Conservation (phyloP, 2,113 vertebrate genomes). For the Oostethus manadensis region DNA sequence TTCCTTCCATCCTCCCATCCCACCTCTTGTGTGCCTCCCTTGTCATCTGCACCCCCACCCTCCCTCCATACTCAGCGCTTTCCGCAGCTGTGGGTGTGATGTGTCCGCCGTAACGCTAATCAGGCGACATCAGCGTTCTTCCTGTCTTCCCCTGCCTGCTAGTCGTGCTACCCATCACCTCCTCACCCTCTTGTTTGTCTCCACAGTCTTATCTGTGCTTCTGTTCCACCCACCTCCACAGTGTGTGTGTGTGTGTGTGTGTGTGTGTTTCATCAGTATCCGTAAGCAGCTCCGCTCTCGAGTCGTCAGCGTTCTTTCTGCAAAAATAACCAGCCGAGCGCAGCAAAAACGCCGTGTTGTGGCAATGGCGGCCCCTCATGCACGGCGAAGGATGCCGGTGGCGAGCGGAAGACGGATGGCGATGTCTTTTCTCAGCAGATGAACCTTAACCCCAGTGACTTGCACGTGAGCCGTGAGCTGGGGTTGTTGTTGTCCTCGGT, state of each 20-base stretch:
- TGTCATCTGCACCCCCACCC: constrained; percentile 57
- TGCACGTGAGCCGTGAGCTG: constrained; percentile 27
- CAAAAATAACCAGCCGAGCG: constrained; percentile 66
- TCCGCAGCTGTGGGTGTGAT: constrained; percentile 69
- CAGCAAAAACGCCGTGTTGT: constrained; percentile 63
- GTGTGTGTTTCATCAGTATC: constrained; percentile 52
- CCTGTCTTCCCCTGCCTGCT: constrained; percentile 37
- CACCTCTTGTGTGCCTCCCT: constrained; percentile 56
- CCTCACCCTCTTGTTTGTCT: constrained; percentile 12
- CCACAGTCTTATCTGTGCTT: constrained; percentile 7
- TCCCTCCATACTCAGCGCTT: constrained; percentile 67
- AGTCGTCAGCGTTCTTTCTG: constrained; percentile 66
- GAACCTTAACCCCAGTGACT: constrained; percentile 50
- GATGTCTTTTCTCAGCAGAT: no score
- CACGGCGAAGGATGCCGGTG: no score
- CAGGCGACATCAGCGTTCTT: constrained; percentile 70
- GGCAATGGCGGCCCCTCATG: constrained; percentile 49
- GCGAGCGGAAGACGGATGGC: no score
- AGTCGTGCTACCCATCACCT: constrained; percentile 24
- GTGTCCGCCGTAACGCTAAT: constrained; percentile 69
- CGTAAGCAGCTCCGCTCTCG: constrained; percentile 62
- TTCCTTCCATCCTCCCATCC: constrained; percentile 15
- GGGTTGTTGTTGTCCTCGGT: no score
- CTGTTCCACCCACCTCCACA: constrained; percentile 30
- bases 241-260: constrained; percentile 21